Conservation (phyloP, 1,140 invertebrate genomes). For the Ectropis grisescens region DNA sequence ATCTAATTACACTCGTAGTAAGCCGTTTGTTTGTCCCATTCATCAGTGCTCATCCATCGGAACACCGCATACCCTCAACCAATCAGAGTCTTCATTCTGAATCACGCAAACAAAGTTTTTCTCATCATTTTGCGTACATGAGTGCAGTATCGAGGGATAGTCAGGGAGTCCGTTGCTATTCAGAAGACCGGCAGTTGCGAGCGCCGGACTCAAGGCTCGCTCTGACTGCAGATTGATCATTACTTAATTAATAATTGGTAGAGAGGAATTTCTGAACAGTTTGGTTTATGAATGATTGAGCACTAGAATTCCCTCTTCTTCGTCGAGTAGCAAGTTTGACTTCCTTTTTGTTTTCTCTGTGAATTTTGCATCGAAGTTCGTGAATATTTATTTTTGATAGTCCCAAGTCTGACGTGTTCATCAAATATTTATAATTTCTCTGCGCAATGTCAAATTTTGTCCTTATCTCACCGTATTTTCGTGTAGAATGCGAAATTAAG, state of each 20-base stretch:
- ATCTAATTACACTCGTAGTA: too few species aligned
- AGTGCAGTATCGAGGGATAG: too few species aligned
- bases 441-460: too few species aligned
- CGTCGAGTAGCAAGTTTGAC: slow-evolving; percentile 55
- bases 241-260: slow-evolving; percentile 44
- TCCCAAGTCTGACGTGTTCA: too few species aligned
- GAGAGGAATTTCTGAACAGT: slow-evolving; percentile 39
- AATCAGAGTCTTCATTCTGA: slow-evolving; percentile 19
- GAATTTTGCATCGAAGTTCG: not conserved
- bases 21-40: too few species aligned
- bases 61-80: slow-evolving; percentile 23
- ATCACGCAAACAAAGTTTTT: slow-evolving; percentile 33
- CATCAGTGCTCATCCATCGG: slow-evolving; percentile 11
- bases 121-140: slow-evolving; percentile 18
- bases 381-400: too few species aligned
- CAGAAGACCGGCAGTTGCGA: slow-evolving; percentile 57
- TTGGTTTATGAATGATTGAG: slow-evolving; percentile 28
- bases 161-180: slow-evolving; percentile 57
- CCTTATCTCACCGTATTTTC: too few species aligned
- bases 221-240: slow-evolving; percentile 17
- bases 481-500: too few species aligned
- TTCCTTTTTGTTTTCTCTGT: slow-evolving; percentile 46
- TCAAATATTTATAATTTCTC: too few species aligned
- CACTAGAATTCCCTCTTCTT: slow-evolving; percentile 49
- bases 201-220: slow-evolving; percentile 58